Conservation (phyloP, 2,797 vertebrate genomes). For the Halcyon leucocephala region DNA sequence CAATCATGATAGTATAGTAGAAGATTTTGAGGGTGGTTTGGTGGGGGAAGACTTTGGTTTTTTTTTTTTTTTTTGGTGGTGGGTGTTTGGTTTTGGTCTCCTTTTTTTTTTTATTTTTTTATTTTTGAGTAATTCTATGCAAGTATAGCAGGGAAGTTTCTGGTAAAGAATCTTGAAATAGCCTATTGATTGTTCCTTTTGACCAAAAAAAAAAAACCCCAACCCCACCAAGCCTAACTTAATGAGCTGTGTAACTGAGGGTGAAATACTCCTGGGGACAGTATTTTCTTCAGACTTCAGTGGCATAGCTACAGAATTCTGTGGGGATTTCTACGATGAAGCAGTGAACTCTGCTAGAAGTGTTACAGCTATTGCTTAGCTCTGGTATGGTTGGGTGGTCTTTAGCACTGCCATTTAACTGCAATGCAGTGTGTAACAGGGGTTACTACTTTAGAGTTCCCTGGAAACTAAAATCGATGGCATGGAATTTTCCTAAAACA, state of each 20-base stretch:
- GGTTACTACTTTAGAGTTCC: neutral
- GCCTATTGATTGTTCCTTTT: neutral
- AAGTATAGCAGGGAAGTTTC: neutral
- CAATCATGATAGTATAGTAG: accelerated
- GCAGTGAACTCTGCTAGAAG: neutral
- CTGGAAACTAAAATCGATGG: neutral
- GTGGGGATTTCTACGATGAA: neutral
- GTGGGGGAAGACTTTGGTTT: neutral
- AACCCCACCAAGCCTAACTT: neutral
- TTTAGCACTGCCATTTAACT: neutral
- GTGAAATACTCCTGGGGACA: neutral
- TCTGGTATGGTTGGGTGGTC: neutral
- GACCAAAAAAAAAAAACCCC: neutral
- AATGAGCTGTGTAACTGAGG: neutral
- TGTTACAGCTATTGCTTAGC: neutral
- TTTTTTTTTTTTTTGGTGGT: neutral
- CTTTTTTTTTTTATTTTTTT: too few species aligned
- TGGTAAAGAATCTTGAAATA: neutral
- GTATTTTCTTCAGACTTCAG: neutral
- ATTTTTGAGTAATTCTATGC: neutral
- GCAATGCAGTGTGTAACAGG: neutral
- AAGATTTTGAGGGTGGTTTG: neutral
- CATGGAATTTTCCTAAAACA: neutral
- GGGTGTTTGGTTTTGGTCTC: neutral
- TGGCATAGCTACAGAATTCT: neutral